Base-by-base conservation (phyloP, 2,113 vertebrate species). In the Labeo rohita region DNA sequence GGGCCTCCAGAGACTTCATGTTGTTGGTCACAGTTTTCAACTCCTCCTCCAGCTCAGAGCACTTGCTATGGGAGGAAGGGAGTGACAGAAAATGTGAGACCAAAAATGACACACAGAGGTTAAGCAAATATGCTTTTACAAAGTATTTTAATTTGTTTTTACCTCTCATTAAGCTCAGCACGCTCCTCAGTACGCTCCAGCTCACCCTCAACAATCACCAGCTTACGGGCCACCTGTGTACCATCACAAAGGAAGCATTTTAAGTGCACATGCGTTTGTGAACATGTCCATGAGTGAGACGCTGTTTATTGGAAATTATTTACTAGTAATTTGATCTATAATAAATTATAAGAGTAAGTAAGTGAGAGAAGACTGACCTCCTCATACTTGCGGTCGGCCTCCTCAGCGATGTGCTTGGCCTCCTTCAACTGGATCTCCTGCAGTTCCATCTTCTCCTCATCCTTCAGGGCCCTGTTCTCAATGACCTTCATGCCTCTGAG, bases 21-120 rank as follows among this genome's bases (percentile, higher is more conserved):
- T 97, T 99, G 97, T 99, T 99, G 94, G 98, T 98, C 93, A 99
- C 98, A 85, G 97, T 99, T 95, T 99, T 99, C 96, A 99, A 95
- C 90, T 99, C 98, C 94, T 99, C 98, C 94, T 99, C 98, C 93
- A 99, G 97, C 95, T 99, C 98, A 93, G 97, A 96, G 95, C 98
- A 99, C 96, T 99, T 99, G 95, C 98, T 99, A 94, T 92, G 56
- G 89, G 90, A 63, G 56, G 89, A 90, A 63, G 23, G 34, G 43
- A 73, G 49, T 70, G 47, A 54, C 49, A 74, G 13, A 68, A 77
- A 45, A 8, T 34, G 10, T 70, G 54, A 28, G n/a, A 34, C 2
- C 28, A 59, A 77, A n/a, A 50, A 72, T 36, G 8, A 83, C 39
- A 68, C 1, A 45, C n/a, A 45, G 4, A 80, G 47, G 3, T 18